Evolutionary conservation across 2,797 vertebrate genomes (phyloP), one percentile per base, ranked within the genome.

Genomic region (Artibeus lituratus): DNA sequence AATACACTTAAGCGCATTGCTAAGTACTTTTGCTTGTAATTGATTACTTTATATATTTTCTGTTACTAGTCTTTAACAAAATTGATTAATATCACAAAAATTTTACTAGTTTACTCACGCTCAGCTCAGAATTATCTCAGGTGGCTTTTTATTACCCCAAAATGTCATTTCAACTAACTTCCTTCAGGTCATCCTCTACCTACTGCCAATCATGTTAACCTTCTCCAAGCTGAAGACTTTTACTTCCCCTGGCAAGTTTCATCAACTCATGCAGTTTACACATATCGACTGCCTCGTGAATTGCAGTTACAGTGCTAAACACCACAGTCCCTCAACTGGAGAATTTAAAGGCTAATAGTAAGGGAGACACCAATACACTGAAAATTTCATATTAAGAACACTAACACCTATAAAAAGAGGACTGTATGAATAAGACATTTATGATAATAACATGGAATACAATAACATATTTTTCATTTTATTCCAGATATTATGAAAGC

Each of bases 21-120:
- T n/a, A 91, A 97, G 67, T 72, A 90, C 69, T 73, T 94, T 57
- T 77, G 19, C n/a, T 84, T 65, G 37, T 44, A 86, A 88, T 82
- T 44, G 87, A 51, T 92, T 74, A 84, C 53, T 93, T 96, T 90
- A 82, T 32, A 29, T 42, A 74, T 90, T 89, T 97, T 18, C 65
- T 92, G 26, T 70, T 80, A 88, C 26, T 85, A 24, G 55, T 81
- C 59, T 85, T 90, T 72, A 55, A 95, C 62, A 92, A 94, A 94
- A 78, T 65, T 85, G 35, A 88, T 80, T 57, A 86, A 24, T 47
- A 92, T 69, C 65, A 86, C 32, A 69, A 93, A 96, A 91, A 35
- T 76, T n/a, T 80, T 70, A 88, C 76, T 86, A 92, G 49, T 7
- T 92, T 62, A 73, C 42, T 15, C 39, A 72, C 86, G 57, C n/a